Base-by-base conservation (phyloP, 2,888 invertebrate genomes). In the Timema podura region DNA sequence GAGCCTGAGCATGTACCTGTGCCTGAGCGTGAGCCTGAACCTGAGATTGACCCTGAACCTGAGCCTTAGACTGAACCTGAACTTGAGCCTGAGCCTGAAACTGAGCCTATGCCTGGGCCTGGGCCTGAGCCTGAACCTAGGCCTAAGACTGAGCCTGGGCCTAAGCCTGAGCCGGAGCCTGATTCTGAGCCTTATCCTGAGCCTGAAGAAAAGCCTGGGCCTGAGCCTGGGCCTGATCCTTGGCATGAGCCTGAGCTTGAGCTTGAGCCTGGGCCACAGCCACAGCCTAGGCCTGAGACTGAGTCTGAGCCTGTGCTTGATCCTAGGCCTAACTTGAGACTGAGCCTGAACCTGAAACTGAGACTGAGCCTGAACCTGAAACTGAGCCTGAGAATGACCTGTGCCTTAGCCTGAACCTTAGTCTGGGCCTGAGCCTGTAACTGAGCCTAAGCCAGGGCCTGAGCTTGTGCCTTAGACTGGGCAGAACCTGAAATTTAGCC, bases 161-260 rank as follows among this genome's bases (percentile, higher is more conserved):
- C 45, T 64, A 5, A 64, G 8, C 51, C 51, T 49, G 51, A 49
- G 51, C 51, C 51, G 10, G 51, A 49, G 66, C 66, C 51, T 49
- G 51, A 49, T 10, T 13, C 51, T 49, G 51, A 49, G 51, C 51
- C 51, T 49, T 10, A 49, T 10, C 51, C 51, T 49, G 51, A 49
- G 51, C 51, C 51, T 49, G 51, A 49, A 13, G 10, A 10, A 11
- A 13, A 49, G 51, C 51, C 51, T 49, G 51, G 13, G 51, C 51
- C 6, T 65, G 65, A 30, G 48, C 66, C 51, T 64, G 7, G 30
- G 45, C 13, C 64, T 64, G 6, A 64, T 46, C 16, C 66, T 66
- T 48, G 9, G 48, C 66, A 13, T 66, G 66, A 13, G 66, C 66
- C 48, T 66, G 66, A 10, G 66, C 66, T 16, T 66, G 66, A 30